Conservation (phyloP, 2,888 invertebrate genomes). For the Neocrepidodera transversa region DNA sequence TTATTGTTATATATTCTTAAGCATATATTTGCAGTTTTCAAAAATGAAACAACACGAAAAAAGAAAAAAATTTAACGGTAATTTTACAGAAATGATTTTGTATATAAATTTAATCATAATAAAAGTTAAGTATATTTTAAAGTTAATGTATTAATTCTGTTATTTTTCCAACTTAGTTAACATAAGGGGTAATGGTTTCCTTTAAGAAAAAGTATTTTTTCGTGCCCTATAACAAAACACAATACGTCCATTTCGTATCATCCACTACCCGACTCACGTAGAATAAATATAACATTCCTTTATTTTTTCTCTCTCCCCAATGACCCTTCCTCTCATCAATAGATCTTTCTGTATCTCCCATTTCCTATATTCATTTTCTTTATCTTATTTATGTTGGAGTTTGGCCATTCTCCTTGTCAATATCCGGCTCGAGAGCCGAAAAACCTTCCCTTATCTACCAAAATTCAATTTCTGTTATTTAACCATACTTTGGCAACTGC, state of each 20-base stretch:
- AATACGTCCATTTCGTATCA: neutral
- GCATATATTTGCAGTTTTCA: no score
- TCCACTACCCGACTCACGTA: conserved; percentile 23
- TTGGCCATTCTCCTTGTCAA: conserved; percentile 64
- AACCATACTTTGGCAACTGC: conserved; percentile 37
- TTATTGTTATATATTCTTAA: no score
- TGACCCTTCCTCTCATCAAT: conserved; percentile 29
- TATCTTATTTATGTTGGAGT: conserved; percentile 55
- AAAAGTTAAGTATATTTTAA: no score
- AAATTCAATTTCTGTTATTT: conserved; percentile 56
- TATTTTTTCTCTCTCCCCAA: conserved; percentile 34
- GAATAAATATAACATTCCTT: conserved; percentile 36
- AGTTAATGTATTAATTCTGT: no score
- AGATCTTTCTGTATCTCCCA: conserved; percentile 31
- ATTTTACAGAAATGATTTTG: no score
- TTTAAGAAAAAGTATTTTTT: no score
- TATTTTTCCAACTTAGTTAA: no score
- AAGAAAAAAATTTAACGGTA: no score
- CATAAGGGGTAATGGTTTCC: no score
- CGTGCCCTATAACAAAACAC: no score
- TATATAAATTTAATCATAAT: no score
- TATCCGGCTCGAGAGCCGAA: conserved; percentile 52
- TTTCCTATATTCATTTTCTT: conserved; percentile 63
- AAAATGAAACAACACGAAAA: no score
- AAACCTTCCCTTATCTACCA: conserved; percentile 51